Evolutionary conservation across 2,888 invertebrate genomes (phyloP), one percentile per base, ranked within the genome.

Genomic region (Arge pagana): DNA sequence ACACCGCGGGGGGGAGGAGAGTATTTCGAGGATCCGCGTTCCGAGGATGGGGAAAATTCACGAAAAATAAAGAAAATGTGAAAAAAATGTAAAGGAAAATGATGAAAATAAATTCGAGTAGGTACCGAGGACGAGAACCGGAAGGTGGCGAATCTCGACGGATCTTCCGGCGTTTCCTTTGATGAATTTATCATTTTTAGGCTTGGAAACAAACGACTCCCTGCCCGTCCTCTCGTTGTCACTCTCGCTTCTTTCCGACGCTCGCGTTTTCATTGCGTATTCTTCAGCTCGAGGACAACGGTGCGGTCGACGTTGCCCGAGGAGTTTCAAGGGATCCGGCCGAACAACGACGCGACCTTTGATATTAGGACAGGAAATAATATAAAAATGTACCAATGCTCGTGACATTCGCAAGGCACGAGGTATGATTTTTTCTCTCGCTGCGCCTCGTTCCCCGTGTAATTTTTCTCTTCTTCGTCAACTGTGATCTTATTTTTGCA

Each of bases 181-280:
- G 45, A 45, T 33, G 45, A 33, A 45, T 45, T 33, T 33, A 45
- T 45, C 45, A 45, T 45, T 13, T 13, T 13, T 33, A 6, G 35
- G 45, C 23, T 45, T 21, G 45, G 15, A 45, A 45, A 45, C 45
- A 45, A 35, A 8, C 23, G 8, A 13, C 10, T 21, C 13, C 3
- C n/a, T n/a, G 10, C 16, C n/a, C 19, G 30, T 16, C 26, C 16
- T n/a, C n/a, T n/a, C 42, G 11, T n/a, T 13, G 42, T 13, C 15
- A 26, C 13, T 13, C 24, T 41, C n/a, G n/a, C n/a, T n/a, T n/a
- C n/a, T n/a, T n/a, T n/a, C n/a, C n/a, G n/a, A n/a, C n/a, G n/a
- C n/a, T n/a, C n/a, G n/a, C n/a, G n/a, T n/a, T n/a, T n/a, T n/a
- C n/a, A n/a, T n/a, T n/a, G n/a, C n/a, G n/a, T n/a, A n/a, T n/a